Evolutionary conservation across 2,888 invertebrate species (phyloP).

Genomic region (Fragum whitleyi): DNA sequence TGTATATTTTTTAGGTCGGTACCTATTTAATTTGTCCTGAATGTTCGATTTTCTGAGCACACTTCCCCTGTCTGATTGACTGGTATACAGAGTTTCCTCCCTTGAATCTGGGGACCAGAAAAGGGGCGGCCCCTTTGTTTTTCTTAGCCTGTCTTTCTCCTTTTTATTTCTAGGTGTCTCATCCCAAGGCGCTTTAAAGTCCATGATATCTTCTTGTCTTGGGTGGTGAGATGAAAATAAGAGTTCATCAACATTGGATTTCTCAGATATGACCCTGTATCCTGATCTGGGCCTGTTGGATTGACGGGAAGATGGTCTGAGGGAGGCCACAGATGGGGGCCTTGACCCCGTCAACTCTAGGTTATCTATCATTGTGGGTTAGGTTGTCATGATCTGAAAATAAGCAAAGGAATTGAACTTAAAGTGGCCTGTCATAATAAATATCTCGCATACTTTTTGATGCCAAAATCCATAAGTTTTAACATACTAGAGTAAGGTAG

Average conservation of each 20-base stretch:
- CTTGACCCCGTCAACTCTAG: conserved; percentile 58
- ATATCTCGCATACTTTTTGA: too few species aligned
- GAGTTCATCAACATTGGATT: conserved; percentile 76
- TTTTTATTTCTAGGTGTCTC: conserved; percentile 49
- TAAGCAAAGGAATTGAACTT: background rate
- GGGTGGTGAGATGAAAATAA: conserved; percentile 72
- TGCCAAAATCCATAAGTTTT: too few species aligned
- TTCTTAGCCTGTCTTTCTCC: conserved; percentile 53
- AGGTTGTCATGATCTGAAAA: background rate
- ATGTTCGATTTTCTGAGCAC: conserved; percentile 42
- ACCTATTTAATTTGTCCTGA: conserved; percentile 61
- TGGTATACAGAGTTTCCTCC: conserved; percentile 34
- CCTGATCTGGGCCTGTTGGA: conserved; percentile 60
- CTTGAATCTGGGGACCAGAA: conserved; percentile 71
- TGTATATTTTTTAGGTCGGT: conserved; percentile 73
- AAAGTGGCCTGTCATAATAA: too few species aligned
- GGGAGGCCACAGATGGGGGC: conserved; percentile 53
- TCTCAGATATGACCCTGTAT: conserved; percentile 69
- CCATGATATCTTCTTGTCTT: conserved; percentile 37
- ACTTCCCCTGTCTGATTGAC: conserved; percentile 45
- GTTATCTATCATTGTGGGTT: conserved; percentile 35
- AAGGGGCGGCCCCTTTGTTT: conserved; percentile 67
- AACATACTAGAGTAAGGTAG: too few species aligned
- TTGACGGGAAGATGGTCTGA: conserved; percentile 36
- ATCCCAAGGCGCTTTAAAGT: conserved; percentile 55